Percentiles rank a stretch among this genome's conserved stretches.
Conservation (phyloP, 2,113 vertebrate species). For the Pipra filicauda region DNA sequence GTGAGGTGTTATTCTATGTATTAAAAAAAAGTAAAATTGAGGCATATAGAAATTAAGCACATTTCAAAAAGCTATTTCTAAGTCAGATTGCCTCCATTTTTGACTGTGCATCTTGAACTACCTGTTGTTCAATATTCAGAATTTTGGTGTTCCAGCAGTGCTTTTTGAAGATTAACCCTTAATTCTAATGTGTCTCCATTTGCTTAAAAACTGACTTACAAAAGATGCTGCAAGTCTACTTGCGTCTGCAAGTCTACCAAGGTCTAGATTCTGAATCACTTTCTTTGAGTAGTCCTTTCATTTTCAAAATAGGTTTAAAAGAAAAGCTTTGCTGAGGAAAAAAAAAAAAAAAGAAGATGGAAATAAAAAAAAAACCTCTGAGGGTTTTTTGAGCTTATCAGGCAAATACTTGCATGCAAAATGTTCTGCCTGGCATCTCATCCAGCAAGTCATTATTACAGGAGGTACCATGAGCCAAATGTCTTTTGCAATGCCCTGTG, state of each 20-base stretch:
- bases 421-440: neutral
- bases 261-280: neutral
- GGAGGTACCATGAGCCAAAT: neutral
- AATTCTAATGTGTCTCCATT: neutral
- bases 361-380: neutral
- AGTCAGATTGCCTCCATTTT: neutral
- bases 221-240: neutral
- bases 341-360: neutral
- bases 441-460: neutral
- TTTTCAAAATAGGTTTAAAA: neutral
- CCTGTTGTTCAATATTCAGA: neutral
- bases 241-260: neutral
- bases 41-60: neutral
- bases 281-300: neutral
- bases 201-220: neutral
- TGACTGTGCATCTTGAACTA: neutral
- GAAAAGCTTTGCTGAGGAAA: neutral
- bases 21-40: neutral
- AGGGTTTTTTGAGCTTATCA: neutral
- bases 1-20: neutral
- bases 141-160: neutral
- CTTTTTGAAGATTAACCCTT: neutral
- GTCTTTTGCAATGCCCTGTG: neutral
- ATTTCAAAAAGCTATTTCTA: constrained; percentile 1
- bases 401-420: neutral